Percentiles rank a stretch among this genome's conserved stretches.
Evolutionary conservation across 2,113 vertebrate species (phyloP).

Genomic region (Bos javanicus): DNA sequence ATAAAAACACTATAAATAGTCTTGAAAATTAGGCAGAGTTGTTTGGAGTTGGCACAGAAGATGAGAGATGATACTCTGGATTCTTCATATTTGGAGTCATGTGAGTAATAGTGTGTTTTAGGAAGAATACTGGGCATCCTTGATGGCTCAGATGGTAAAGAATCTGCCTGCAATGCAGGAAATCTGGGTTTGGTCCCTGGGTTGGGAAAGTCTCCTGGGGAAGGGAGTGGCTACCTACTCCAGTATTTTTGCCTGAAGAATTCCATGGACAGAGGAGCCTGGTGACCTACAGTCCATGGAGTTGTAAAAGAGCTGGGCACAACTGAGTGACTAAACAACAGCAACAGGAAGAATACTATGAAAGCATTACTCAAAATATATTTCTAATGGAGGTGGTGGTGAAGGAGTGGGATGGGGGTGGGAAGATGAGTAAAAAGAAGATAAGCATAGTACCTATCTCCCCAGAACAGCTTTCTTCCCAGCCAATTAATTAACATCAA

Average conservation of each 20-base stretch:
- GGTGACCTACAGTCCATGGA: background rate
- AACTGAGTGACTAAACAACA: background rate
- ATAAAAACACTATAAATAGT: background rate
- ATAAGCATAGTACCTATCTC: background rate
- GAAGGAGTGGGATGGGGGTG: accelerated
- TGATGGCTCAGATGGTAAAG: background rate
- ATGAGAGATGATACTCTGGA: no score
- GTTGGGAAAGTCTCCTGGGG: background rate
- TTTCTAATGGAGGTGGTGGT: background rate
- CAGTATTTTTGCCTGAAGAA: background rate
- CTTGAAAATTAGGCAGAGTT: background rate
- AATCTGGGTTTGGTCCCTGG: background rate
- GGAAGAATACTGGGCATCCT: background rate
- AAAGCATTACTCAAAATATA: background rate
- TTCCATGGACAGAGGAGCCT: background rate
- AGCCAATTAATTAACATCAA: background rate
- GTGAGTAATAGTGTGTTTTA: background rate
- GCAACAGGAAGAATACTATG: background rate
- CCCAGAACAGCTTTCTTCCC: background rate
- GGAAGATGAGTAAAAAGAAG: background rate
- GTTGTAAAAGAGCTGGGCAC: background rate
- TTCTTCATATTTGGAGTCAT: background rate
- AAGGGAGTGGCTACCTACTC: background rate
- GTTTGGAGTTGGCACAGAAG: background rate
- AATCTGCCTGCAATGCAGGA: background rate